phyloP scores from a whole-genome alignment of 2,113 vertebrate genomes.

The Ammodytes dubius region DNA sequence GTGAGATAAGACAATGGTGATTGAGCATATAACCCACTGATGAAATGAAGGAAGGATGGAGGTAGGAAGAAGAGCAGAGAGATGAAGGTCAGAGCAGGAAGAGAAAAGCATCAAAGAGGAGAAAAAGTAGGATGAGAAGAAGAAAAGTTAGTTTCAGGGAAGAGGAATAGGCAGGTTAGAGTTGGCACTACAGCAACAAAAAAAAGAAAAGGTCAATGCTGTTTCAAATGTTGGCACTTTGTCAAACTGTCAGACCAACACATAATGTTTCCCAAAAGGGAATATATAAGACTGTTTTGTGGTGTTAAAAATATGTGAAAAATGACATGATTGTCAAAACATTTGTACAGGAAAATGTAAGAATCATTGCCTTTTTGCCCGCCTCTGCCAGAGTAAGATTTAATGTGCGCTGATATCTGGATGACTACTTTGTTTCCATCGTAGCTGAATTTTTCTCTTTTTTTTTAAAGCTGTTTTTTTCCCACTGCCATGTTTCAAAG shows the following conservation, averaged over 20 bases:
- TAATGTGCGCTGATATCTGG: slow-evolving; percentile 55
- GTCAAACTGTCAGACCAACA: slow-evolving; percentile 60
- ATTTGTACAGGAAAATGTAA: slow-evolving; percentile 71
- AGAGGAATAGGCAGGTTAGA: slow-evolving; percentile 6
- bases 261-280: slow-evolving; percentile 52
- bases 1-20: too few species aligned
- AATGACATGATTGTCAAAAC: slow-evolving; percentile 76
- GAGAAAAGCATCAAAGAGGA: too few species aligned
- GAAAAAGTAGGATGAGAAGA: not conserved
- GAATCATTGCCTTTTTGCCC: slow-evolving; percentile 51
- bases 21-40: too few species aligned
- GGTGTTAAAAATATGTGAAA: slow-evolving; percentile 70
- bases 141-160: not conserved
- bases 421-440: slow-evolving; percentile 56
- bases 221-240: slow-evolving; percentile 61
- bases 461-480: not conserved
- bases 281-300: slow-evolving; percentile 63
- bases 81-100: not conserved
- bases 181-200: not conserved
- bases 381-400: slow-evolving; percentile 39
- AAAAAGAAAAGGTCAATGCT: slow-evolving; percentile 49
- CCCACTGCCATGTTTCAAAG: slow-evolving; percentile 26
- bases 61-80: not conserved
- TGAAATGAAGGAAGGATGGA: not conserved
- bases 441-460: slow-evolving; percentile 8